phyloP scores from a whole-genome alignment of 2,113 vertebrate genomes.

The Genyomyrus donnyi region DNA sequence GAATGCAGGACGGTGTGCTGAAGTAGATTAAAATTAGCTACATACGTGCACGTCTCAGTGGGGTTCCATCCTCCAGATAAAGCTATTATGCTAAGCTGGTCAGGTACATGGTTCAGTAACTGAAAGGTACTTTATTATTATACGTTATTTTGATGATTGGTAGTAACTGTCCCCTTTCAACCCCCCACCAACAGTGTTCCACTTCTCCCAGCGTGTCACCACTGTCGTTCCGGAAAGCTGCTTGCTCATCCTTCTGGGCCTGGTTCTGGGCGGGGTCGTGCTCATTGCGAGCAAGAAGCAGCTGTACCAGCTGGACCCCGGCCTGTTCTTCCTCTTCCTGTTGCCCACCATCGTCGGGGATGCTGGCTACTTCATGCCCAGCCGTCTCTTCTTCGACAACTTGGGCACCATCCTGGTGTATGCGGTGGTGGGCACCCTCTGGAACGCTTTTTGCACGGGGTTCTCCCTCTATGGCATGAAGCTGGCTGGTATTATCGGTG shows the following conservation, averaged over 20 bases:
- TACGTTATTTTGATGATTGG: not conserved
- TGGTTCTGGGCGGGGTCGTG: slow-evolving; percentile 86
- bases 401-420: slow-evolving; percentile 89
- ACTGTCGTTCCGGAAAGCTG: slow-evolving; percentile 89
- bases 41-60: not conserved
- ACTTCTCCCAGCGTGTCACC: slow-evolving; percentile 86
- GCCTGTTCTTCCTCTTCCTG: slow-evolving; percentile 94
- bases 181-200: slow-evolving; percentile 72
- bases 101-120: not conserved
- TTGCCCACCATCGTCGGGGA: slow-evolving; percentile 90
- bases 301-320: slow-evolving; percentile 86
- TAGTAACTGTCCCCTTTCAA: not conserved
- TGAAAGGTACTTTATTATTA: not conserved
- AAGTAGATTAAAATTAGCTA: not conserved
- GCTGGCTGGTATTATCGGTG: slow-evolving; percentile 66
- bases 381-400: slow-evolving; percentile 91
- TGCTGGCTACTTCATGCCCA: slow-evolving; percentile 94
- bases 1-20: not conserved
- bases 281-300: slow-evolving; percentile 86
- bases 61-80: not conserved
- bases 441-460: slow-evolving; percentile 89
- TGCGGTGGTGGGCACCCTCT: slow-evolving; percentile 86
- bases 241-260: slow-evolving; percentile 86
- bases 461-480: slow-evolving; percentile 77
- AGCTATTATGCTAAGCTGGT: not conserved